Evolutionary conservation across 2,888 invertebrate genomes (phyloP).

Genomic region (Dorcus parallelipipedus): DNA sequence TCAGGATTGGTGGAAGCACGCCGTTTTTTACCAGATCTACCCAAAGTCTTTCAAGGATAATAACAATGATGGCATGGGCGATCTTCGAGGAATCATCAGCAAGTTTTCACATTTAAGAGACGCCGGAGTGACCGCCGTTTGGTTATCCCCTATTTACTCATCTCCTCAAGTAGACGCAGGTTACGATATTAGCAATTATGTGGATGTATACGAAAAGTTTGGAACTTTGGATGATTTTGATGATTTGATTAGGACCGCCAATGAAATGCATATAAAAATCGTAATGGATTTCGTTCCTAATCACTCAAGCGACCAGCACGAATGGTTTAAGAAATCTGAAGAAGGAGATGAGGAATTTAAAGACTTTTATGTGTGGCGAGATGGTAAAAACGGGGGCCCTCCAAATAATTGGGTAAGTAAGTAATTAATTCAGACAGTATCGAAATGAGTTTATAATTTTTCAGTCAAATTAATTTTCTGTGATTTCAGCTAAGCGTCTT

Average conservation of each 20-base stretch:
- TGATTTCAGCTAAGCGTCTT: conserved; percentile 29
- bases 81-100: conserved; percentile 51
- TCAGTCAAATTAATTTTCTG: not conserved
- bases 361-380: conserved; percentile 75
- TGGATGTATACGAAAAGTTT: conserved; percentile 55
- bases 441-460: not conserved
- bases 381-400: conserved; percentile 63
- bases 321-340: conserved; percentile 73
- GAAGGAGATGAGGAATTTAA: conserved; percentile 58
- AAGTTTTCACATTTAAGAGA: conserved; percentile 35
- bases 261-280: conserved; percentile 43
- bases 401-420: conserved; percentile 73
- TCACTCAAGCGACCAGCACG: conserved; percentile 68
- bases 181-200: conserved; percentile 62
- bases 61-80: conserved; percentile 70
- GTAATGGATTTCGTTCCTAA: conserved; percentile 37
- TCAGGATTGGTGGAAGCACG: conserved; percentile 71
- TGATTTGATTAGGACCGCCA: conserved; percentile 44
- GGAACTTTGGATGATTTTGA: conserved; percentile 59
- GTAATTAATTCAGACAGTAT: conserved; percentile 14
- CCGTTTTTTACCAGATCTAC: conserved; percentile 76
- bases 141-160: conserved; percentile 70
- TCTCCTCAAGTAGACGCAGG: conserved; percentile 66
- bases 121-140: conserved; percentile 60
- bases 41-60: conserved; percentile 78